Evolutionary conservation across 2,797 vertebrate species (phyloP), one percentile per base, ranked within the genome.

Genomic region (Poeciliopsis infans): DNA sequence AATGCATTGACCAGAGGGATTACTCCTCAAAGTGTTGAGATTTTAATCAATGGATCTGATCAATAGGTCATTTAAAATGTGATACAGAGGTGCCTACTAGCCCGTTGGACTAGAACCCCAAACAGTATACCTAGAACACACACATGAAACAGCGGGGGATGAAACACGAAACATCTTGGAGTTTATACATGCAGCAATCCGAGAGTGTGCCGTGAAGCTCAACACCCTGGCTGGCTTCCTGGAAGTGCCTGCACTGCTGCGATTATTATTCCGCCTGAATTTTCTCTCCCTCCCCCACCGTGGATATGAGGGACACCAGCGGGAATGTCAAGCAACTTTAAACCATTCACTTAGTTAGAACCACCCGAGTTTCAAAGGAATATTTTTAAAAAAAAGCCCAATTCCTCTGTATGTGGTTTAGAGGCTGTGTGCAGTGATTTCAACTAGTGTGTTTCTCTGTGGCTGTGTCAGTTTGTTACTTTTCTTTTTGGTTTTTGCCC

Each of bases 21-120:
- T 90, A 69, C 87, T 91, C 86, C 57, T 91, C 86, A 85, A 80
- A 77, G 73, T 81, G 79, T 76, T 79, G 41, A 75, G 82, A 90
- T 82, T 95, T 92, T 92, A 92, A 95, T 95, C 93, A 94, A 86
- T 94, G 79, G 5, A 25, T 80, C 64, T 90, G 89, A 94, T 95
- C 94, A 11, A 95, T 94, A 95, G 76, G 91, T 94, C 87, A 94
- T 95, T 94, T 94, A 94, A 87, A 88, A 93, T 90, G 88, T 89
- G 85, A 92, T 87, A 81, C 86, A 71, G 84, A 72, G 72, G 78
- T 77, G 81, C 49, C 70, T 20, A 72, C 23, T 53, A 74, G 73
- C 73, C 47, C 45, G 61, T 70, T 55, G 83, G 83, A 83, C 83
- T 88, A 84, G 87, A 51, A 90, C 79, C 79, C 78, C 70, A 81